Conservation (phyloP, 2,797 vertebrate genomes). For the Molossus alvarezi region DNA sequence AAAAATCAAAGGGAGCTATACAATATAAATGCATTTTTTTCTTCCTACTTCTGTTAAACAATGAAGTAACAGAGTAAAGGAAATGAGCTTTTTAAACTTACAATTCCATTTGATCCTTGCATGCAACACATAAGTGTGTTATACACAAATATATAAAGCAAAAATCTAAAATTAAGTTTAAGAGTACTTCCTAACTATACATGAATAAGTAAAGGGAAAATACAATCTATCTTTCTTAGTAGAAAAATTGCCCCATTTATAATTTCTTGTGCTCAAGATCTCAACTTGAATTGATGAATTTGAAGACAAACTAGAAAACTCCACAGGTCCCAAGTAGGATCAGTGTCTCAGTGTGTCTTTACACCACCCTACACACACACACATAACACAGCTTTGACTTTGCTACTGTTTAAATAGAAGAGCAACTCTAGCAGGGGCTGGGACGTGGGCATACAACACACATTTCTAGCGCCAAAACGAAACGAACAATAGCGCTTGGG, state of each 20-base stretch:
- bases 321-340: neutral
- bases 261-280: constrained; percentile 19
- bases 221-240: constrained; percentile 24
- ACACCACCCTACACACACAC: neutral
- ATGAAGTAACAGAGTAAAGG: constrained; percentile 5
- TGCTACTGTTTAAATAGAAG: neutral
- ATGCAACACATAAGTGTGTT: constrained; percentile 48
- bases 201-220: constrained; percentile 32
- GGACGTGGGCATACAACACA: neutral
- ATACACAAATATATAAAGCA: constrained; percentile 13
- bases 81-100: constrained; percentile 55
- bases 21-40: constrained; percentile 14
- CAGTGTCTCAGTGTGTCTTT: neutral
- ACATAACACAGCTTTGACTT: neutral
- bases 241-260: constrained; percentile 1
- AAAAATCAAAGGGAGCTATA: constrained; percentile 46
- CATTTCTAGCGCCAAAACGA: neutral
- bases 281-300: neutral
- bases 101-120: constrained; percentile 39
- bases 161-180: constrained; percentile 64
- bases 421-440: neutral
- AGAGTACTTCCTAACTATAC: neutral
- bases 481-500: neutral
- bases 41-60: constrained; percentile 24
- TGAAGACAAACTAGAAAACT: constrained; percentile 39